Percentiles rank a stretch among this genome's conserved stretches.
Evolutionary conservation across 2,888 invertebrate genomes (phyloP).

Genomic region (Pachliopta kotzebuea): DNA sequence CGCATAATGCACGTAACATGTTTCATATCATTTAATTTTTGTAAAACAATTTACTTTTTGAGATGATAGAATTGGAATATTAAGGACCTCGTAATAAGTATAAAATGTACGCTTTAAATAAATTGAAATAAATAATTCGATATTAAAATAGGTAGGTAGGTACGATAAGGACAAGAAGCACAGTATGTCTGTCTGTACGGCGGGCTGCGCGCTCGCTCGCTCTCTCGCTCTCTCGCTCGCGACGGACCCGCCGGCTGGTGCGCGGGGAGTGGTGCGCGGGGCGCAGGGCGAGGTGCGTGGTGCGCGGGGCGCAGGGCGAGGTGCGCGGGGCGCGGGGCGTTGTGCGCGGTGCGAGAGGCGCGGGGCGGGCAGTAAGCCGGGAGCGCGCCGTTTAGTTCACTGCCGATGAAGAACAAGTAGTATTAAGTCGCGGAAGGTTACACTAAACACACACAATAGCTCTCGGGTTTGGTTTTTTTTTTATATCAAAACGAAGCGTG

Average conservation of each 20-base stretch:
- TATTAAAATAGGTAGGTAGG: conserved; percentile 73
- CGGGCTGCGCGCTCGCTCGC: conserved; percentile 67
- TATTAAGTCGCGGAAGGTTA: conserved; percentile 56
- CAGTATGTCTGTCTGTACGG: conserved; percentile 66
- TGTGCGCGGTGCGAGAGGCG: no score
- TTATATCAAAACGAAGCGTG: conserved; percentile 37
- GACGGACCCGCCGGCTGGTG: conserved; percentile 40
- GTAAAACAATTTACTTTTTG: conserved; percentile 50
- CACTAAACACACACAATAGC: conserved; percentile 46
- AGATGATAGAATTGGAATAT: conserved; percentile 55
- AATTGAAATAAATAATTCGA: conserved; percentile 73
- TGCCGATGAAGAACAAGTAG: conserved; percentile 57
- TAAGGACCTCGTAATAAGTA: conserved; percentile 74
- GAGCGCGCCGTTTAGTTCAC: conserved; percentile 56
- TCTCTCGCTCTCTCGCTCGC: no score
- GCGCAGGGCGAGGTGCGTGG: background rate
- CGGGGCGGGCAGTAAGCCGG: conserved; percentile 32
- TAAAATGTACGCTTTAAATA: conserved; percentile 81
- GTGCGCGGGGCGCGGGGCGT: background rate
- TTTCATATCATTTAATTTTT: conserved; percentile 55
- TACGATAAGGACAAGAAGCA: conserved; percentile 62
- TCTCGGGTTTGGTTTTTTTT: conserved; percentile 32
- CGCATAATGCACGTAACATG: conserved; percentile 53
- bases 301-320: background rate
- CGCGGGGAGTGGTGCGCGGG: background rate